Evolutionary conservation across 2,888 invertebrate genomes (phyloP).

Genomic region (Nomada goodeniana): DNA sequence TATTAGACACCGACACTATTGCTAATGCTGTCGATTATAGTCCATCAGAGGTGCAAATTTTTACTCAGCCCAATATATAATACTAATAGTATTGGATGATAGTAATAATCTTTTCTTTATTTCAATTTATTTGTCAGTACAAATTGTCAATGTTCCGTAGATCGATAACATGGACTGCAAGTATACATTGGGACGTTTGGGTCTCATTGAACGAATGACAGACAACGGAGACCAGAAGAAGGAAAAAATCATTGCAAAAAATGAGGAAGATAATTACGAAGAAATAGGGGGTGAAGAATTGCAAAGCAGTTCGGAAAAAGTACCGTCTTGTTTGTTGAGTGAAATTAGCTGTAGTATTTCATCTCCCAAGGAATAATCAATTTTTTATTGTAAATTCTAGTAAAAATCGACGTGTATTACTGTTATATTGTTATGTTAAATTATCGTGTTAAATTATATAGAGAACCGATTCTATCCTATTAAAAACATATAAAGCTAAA

Average conservation of each 20-base stretch:
- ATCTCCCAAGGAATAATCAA: constrained; percentile 35
- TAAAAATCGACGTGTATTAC: background rate
- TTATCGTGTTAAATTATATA: background rate
- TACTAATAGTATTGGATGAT: background rate
- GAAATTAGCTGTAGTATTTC: constrained; percentile 43
- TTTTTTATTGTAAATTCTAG: background rate
- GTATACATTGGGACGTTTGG: constrained; percentile 49
- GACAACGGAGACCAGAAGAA: background rate
- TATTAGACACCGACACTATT: constrained; percentile 69
- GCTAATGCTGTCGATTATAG: constrained; percentile 19
- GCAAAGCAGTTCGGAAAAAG: constrained; percentile 5
- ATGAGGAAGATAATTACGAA: background rate
- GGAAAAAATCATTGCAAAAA: background rate
- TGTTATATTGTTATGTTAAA: background rate
- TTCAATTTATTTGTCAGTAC: background rate
- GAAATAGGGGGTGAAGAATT: background rate
- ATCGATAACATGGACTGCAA: constrained; percentile 33
- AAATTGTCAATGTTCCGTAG: constrained; percentile 31
- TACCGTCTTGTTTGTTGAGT: constrained; percentile 37
- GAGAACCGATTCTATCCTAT: too few species aligned
- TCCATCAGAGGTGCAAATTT: constrained; percentile 43
- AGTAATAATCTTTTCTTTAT: background rate
- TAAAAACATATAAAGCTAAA: too few species aligned
- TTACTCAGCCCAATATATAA: background rate
- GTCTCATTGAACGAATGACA: constrained; percentile 34